Conservation (phyloP, 2,797 vertebrate species). For the Sitta carolinensis region DNA sequence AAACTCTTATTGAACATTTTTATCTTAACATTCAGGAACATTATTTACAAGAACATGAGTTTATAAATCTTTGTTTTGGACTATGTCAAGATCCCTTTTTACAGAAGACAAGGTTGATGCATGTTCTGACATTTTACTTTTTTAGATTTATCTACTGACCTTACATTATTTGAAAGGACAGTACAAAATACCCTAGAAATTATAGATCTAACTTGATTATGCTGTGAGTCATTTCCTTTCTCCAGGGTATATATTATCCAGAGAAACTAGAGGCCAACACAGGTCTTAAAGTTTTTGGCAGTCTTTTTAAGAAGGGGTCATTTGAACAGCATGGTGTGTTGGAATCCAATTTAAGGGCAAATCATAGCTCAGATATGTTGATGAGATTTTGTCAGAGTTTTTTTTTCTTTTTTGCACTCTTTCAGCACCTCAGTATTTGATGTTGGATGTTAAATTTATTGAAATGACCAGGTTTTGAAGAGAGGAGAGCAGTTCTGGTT, state of each 20-base stretch:
- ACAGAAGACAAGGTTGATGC: constrained; percentile 47
- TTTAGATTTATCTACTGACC: constrained; percentile 73
- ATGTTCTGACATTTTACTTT: constrained; percentile 58
- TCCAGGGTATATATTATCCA: constrained; percentile 45
- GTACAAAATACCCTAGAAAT: constrained; percentile 66
- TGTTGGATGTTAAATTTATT: neutral
- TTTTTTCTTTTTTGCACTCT: neutral
- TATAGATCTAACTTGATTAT: constrained; percentile 65
- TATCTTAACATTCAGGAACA: neutral
- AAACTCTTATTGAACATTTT: neutral
- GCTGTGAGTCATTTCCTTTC: constrained; percentile 70
- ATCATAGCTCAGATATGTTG: neutral
- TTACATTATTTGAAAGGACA: constrained; percentile 73
- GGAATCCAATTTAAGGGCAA: constrained; percentile 50
- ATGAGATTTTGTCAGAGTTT: constrained; percentile 3
- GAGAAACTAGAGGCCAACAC: constrained; percentile 52
- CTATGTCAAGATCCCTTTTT: constrained; percentile 46
- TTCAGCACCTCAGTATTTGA: neutral
- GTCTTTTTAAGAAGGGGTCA: constrained; percentile 6
- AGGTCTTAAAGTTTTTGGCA: constrained; percentile 31
- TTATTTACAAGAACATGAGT: constrained; percentile 4
- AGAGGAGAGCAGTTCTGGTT: neutral
- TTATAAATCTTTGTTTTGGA: constrained; percentile 55
- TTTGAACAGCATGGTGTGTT: neutral
- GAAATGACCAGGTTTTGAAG: neutral